A percentile compares a stretch with the other conserved stretches of the same genome.
Evolutionary conservation across 1,140 invertebrate genomes (phyloP).

Genomic region (Babylonia areolata): DNA sequence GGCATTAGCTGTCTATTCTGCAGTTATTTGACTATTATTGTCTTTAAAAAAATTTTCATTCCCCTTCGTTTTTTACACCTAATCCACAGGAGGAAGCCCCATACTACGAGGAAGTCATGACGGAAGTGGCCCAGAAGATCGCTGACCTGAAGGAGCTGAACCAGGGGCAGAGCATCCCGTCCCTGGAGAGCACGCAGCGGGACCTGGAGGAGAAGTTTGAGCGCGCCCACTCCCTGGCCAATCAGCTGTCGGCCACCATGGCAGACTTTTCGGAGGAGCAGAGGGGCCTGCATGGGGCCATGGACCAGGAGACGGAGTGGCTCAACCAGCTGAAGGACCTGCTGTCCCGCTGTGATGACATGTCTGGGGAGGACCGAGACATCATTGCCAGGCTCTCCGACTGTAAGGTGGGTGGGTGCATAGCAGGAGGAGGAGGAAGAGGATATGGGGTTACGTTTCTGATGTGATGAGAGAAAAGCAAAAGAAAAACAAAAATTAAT

Average conservation of each 20-base stretch:
- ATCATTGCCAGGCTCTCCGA: conserved; percentile 84
- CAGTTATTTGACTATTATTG: neutral
- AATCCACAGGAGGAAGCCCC: conserved; percentile 85
- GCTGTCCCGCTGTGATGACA: conserved; percentile 92
- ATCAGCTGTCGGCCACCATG: conserved; percentile 85
- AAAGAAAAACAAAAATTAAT: too few species aligned
- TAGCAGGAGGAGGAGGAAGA: neutral
- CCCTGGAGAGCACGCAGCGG: conserved; percentile 82
- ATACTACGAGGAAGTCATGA: conserved; percentile 84
- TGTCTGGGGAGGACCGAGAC: conserved; percentile 90
- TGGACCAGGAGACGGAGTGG: conserved; percentile 71
- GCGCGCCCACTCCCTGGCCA: conserved; percentile 84
- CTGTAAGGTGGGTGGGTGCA: conserved; percentile 56
- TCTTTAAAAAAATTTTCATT: too few species aligned
- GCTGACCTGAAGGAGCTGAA: conserved; percentile 88
- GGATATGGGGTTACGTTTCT: neutral
- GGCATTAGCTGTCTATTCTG: too few species aligned
- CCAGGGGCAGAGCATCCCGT: conserved; percentile 83
- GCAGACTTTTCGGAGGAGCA: conserved; percentile 76
- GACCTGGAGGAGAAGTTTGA: conserved; percentile 87
- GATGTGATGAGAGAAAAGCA: too few species aligned
- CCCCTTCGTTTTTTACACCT: too few species aligned
- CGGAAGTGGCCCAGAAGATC: conserved; percentile 86
- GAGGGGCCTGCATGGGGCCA: conserved; percentile 60
- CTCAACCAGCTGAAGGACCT: conserved; percentile 80